These are phyloP conservation scores for Saccopteryx bilineata DNA, from an alignment of 2,113 vertebrate species.

Conservation along the genomic window DNA sequence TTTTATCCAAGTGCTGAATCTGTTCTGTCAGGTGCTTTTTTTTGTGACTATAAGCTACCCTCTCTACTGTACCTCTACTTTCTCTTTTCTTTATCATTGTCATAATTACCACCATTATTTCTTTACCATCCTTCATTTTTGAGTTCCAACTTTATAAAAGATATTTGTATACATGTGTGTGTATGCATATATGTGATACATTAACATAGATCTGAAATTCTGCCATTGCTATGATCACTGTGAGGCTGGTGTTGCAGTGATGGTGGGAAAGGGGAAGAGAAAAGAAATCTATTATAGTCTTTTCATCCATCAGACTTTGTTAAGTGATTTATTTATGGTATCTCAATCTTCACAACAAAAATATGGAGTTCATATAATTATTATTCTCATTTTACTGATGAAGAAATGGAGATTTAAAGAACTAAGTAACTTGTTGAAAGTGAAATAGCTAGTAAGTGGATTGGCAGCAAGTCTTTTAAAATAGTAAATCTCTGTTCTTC, in stretches of 20 bases:
- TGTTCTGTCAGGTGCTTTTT: not conserved
- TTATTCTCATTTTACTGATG: not conserved
- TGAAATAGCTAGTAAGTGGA: not conserved
- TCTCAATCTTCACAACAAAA: not conserved
- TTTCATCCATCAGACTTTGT: constrained; percentile 17
- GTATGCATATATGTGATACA: not conserved
- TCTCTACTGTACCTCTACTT: not conserved
- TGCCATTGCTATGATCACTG: not conserved
- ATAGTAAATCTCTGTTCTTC: not conserved
- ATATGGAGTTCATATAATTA: not conserved
- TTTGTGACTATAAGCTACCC: not conserved
- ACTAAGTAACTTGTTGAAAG: not conserved
- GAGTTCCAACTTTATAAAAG: not conserved
- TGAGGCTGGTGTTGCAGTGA: not conserved
- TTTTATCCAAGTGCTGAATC: not conserved
- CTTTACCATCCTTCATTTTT: not conserved
- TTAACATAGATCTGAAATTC: not conserved
- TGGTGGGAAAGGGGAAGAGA: not conserved
- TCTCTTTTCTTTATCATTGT: not conserved
- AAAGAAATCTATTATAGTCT: not conserved
- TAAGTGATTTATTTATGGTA: not conserved
- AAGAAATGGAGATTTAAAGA: constrained; percentile 1
- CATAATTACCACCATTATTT: not conserved
- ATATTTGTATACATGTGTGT: not conserved
- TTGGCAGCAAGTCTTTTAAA: not conserved